Evolutionary conservation across 2,113 vertebrate species (phyloP), one percentile per base, ranked within the genome.

Genomic region (Eublepharis macularius): DNA sequence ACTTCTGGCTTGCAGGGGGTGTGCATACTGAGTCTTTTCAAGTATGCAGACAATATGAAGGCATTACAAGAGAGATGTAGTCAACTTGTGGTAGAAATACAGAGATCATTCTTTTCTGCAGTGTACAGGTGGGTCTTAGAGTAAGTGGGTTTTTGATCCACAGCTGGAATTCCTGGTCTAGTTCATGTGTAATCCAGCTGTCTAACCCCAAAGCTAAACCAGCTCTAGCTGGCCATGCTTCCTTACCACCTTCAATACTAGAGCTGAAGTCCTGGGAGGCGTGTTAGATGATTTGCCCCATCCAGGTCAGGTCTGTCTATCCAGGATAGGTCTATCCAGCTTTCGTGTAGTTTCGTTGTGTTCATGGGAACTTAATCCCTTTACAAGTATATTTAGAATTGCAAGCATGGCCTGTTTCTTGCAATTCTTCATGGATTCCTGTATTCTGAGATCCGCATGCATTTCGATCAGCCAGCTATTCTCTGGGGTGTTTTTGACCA

Each of bases 401-500:
- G n/a, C n/a, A n/a, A n/a, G n/a, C n/a, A 16, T 39, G 16, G 36
- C n/a, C 17, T 68, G 10, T 34, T 51, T 70, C 16, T 54, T 69
- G n/a, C n/a, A 51, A 70, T 2, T 14, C 6, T 65, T 26, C 34
- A 43, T 79, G 21, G 24, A 26, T 43, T 76, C 32, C 26, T 47
- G 4, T 47, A 34, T 47, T 47, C 16, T 11, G 10, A n/a, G 39
- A 66, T 11, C n/a, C 45, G 26, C 36, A 47, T 9, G 19, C 21
- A 66, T 81, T 16, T 2, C 24, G 8, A 34, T 69, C 17, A 66
- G n/a, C 39, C 82, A 49, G 26, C 5, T 39, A 78, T 79, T 76
- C 87, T 69, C 19, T 87, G 69, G 63, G n/a, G 36, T 86, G 80
- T 32, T 34, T 85, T 36, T 60, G 92, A 83, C 92, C 86, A 87